Percentiles rank a stretch among this genome's conserved stretches.
phyloP scores from a whole-genome alignment of 2,888 invertebrate genomes.

The Chrysodeixis includens region DNA sequence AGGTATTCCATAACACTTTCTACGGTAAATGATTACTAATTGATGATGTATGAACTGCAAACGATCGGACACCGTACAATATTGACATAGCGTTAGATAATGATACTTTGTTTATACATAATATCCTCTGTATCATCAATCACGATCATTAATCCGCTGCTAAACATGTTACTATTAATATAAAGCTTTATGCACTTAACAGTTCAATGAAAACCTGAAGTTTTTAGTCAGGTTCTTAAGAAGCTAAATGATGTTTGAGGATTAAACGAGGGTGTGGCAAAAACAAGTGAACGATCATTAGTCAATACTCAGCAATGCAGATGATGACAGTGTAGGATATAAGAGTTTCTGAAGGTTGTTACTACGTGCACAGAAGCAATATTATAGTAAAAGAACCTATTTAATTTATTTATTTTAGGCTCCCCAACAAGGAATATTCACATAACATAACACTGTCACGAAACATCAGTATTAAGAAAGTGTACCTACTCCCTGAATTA shows the following conservation, averaged over 20 bases:
- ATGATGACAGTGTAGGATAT: no score
- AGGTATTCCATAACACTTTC: conserved; percentile 24
- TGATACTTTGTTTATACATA: conserved; percentile 46
- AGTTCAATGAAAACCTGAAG: conserved; percentile 17
- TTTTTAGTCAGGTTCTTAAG: neutral
- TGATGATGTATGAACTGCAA: conserved; percentile 46
- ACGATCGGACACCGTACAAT: conserved; percentile 39
- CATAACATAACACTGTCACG: no score
- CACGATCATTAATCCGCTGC: conserved; percentile 44
- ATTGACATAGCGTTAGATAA: conserved; percentile 52
- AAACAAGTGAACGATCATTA: neutral
- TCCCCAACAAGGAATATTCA: no score
- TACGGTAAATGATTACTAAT: conserved; percentile 43
- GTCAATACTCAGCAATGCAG: no score
- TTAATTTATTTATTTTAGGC: no score
- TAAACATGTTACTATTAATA: conserved; percentile 39
- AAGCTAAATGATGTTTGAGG: neutral
- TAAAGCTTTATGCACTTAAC: conserved; percentile 21
- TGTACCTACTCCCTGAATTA: no score
- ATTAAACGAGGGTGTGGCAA: neutral
- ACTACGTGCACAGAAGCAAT: no score
- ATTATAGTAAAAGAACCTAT: no score
- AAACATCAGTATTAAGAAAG: no score
- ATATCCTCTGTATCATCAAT: conserved; percentile 53
- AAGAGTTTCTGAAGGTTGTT: no score